Percentiles rank a stretch among this genome's conserved stretches.
phyloP scores from a whole-genome alignment of 2,113 vertebrate genomes.

The Ciconia boyciana region DNA sequence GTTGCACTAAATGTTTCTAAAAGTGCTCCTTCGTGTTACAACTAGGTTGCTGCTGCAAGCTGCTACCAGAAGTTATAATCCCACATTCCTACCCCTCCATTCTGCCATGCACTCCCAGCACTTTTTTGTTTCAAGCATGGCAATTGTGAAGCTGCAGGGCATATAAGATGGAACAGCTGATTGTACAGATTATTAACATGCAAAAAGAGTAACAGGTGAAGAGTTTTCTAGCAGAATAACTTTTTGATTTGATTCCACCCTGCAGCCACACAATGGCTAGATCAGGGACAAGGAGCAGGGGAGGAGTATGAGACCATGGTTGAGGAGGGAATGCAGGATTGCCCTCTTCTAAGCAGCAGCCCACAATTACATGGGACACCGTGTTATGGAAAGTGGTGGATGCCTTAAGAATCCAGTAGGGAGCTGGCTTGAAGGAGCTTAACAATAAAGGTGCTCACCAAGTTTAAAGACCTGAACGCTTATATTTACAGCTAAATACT shows the following conservation, averaged over 20 bases:
- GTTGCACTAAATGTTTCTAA: neutral
- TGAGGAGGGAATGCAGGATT: neutral
- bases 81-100: neutral
- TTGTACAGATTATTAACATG: neutral
- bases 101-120: neutral
- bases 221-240: neutral
- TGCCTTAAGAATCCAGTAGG: neutral
- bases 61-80: neutral
- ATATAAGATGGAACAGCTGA: neutral
- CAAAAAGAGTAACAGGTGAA: neutral
- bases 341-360: neutral
- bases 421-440: neutral
- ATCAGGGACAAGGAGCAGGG: neutral
- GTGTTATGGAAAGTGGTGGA: neutral
- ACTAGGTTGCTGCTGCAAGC: neutral
- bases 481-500: neutral
- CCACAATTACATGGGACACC: neutral
- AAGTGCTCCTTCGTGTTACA: rapidly evolving
- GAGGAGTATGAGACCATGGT: neutral
- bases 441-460: neutral
- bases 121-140: neutral
- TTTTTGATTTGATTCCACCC: neutral
- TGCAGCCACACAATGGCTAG: neutral
- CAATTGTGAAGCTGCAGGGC: neutral
- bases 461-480: neutral